Base-by-base conservation (phyloP, 37 sponge, comb jelly and placozoan genomes). In the Ephydatia muelleri region DNA sequence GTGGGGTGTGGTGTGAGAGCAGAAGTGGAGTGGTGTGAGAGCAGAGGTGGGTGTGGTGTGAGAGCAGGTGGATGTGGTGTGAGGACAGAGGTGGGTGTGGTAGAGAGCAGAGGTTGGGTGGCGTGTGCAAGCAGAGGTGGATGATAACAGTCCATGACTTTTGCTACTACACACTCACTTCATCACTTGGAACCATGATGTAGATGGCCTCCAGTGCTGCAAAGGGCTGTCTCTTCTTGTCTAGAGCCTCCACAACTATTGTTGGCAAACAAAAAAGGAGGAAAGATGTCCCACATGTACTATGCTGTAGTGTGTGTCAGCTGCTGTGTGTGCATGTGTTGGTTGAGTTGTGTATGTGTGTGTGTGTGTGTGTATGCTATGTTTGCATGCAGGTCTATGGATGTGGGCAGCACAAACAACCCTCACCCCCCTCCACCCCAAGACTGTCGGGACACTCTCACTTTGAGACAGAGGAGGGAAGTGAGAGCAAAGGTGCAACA, bases 141-240 rank as follows among this genome's bases (percentile, higher is more conserved):
- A 68, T 27, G 67, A 19, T 23, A 64, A 19, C 29, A 30, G n/a
- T 30, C 13, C n/a, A 4, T 2, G 65, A 83, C 64, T 21, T 8
- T 11, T 23, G 70, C 25, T 25, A 14, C 26, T n/a, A 28, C 29
- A 26, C 70, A 80, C 78, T 28, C 65, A 95, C 96, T 49, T 69
- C 29, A 31, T 96, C 96, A 65, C 65, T 85, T 14, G 97, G 97
- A 23, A 89, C 77, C 47, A 95, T 70, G 48, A 97, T 65, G 73
- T 97, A 97, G 78, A 97, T 83, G 49, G 93, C 95, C 30, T 97
- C 97, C 66, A 95, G 68, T 19, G 89, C 78, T 4, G 93, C 84
- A 31, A 97, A 73, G 0, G 96, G 96, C 67, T 93, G 85, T 0
- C 97, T 79, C 27, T 67, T 69, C 70, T 91, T 92, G 47, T 90